Base-by-base conservation (phyloP, 2,888 invertebrate species). In the Octonoba sinensis region DNA sequence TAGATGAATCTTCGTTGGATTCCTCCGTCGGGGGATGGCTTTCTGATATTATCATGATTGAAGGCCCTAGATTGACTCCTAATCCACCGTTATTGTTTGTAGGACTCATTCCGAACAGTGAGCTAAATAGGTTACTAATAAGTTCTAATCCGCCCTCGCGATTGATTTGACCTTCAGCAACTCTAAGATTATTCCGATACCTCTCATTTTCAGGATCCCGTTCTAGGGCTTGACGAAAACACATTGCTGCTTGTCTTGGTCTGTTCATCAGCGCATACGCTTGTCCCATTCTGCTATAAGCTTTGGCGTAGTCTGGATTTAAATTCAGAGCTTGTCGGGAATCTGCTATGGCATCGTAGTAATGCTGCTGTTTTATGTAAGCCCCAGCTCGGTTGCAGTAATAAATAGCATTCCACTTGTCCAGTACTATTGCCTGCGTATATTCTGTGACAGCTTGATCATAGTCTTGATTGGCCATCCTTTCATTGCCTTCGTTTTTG, bases 381-480 rank as follows among this genome's bases (percentile, higher is more conserved):
- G 97, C 97, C 1, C 99, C 99, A 57, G 99, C 99, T 85, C 99
- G 90, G 88, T 99, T 99, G 89, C 98, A 97, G 89, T 95, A 99
- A 89, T 94, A 99, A 46, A 99, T 95, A 0, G 98, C 94, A 90
- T 98, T 98, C 83, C 92, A 91, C 24, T 93, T 93, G 88, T 97
- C 95, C 75, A 96, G 90, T 86, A 93, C 91, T 85, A 99, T 95
- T 12, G 99, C 98, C 86, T 95, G 93, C 85, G 88, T 90, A 89
- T 91, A 91, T 83, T 88, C 89, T 51, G 89, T 88, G 46, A 90
- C 86, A 12, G 91, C 91, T 85, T 90, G 90, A 20, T 87, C 84
- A 51, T 92, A 93, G 86, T 93, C 92, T 81, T 94, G 93, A 46
- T 91, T 91, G 88, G 95, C 95, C 96, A 99, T 96, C n/a, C 94